phyloP scores from a whole-genome alignment of 35 echinoderm and acorn worm species.

The Amphiura filiformis region DNA sequence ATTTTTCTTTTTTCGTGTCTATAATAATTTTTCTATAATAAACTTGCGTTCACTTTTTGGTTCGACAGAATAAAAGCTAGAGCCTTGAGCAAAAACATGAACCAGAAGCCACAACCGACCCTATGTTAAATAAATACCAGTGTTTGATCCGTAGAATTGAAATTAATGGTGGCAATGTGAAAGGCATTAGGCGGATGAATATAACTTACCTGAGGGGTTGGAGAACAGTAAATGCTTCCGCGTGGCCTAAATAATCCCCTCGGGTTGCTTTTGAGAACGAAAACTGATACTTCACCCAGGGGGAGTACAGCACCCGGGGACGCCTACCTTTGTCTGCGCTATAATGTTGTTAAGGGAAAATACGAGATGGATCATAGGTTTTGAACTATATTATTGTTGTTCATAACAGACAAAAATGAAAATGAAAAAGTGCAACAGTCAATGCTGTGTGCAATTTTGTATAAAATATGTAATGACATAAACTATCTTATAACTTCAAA shows the following conservation, averaged over 20 bases:
- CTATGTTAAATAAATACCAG: slow-evolving; percentile 3
- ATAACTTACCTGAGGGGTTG: background rate
- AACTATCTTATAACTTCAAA: too few species aligned
- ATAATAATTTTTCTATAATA: background rate
- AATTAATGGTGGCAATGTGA: background rate
- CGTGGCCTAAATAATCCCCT: background rate
- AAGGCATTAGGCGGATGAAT: slow-evolving; percentile 1
- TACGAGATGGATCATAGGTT: too few species aligned
- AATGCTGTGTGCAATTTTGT: too few species aligned
- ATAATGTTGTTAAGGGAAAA: too few species aligned
- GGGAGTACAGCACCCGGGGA: too few species aligned
- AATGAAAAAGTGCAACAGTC: too few species aligned
- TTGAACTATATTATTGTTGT: too few species aligned
- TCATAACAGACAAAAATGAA: too few species aligned
- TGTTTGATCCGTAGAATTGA: background rate
- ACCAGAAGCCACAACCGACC: background rate
- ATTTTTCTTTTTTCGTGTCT: background rate
- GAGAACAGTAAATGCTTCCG: slow-evolving; percentile 6
- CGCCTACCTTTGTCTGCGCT: too few species aligned
- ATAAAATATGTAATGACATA: too few species aligned
- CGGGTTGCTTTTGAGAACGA: background rate
- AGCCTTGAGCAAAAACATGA: background rate
- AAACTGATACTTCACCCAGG: background rate
- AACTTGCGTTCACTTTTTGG: background rate
- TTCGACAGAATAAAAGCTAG: background rate